Base-by-base conservation (phyloP, 2,888 invertebrate genomes). In the Drosophila maculinotata region DNA sequence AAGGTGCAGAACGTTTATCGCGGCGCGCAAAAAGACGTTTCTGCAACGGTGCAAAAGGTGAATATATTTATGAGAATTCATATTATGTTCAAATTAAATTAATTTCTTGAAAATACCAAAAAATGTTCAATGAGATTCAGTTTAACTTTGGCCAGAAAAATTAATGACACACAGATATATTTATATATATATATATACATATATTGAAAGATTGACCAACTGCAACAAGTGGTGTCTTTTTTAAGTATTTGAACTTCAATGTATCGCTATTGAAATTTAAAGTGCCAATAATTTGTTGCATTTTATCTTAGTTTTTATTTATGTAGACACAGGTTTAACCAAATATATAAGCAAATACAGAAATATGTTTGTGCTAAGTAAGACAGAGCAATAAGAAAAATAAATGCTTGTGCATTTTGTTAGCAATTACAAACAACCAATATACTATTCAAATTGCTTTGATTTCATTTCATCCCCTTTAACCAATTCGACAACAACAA, bases 61-160 rank as follows among this genome's bases (percentile, higher is more conserved):
- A 83, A 83, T 83, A 83, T 83, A 80, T 76, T 60, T 10, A 20
- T 45, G 8, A 45, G 51, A 54, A 38, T 17, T 26, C 12, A 38
- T 26, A 15, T 38, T 41, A 9, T 41, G 39, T 10, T 20, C 26
- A 49, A 48, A 39, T 25, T 31, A 28, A 51, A 62, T 62, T 51
- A 51, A 25, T 51, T 65, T 44, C 45, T 41, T 36, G 17, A 36
- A 52, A 51, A 54, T 25, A 25, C 17, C 17, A 10, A 28, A 20
- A 23, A 42, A 30, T 25, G 14, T 51, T 51, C 31, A 15, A 26
- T 54, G 45, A 44, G 12, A 60, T 33, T 47, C 45, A 25, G 30
- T 49, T 53, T 48, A 41, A 51, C 28, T 51, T 49, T 57, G 38
- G 28, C 2, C 30, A 58, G 14, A 44, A 54, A 33, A 35, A 38